Conservation (phyloP, 2,113 vertebrate species). For the Tympanuchus pallidicinctus region DNA sequence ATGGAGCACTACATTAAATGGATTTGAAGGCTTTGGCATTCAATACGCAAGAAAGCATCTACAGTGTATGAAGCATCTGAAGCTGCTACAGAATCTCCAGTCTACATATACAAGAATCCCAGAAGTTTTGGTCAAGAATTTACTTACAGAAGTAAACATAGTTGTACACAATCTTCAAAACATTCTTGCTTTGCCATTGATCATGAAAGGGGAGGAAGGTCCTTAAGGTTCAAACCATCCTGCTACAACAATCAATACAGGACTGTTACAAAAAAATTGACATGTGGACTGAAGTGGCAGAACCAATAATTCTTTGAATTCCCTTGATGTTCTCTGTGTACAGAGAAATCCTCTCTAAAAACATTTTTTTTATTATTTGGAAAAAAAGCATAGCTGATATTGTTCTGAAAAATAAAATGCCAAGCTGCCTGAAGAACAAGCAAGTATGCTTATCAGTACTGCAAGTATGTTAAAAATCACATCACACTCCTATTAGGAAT, state of each 20-base stretch:
- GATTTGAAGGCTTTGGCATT: not conserved
- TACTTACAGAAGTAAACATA: not conserved
- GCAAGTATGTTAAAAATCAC: not conserved
- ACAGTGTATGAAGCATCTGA: not conserved
- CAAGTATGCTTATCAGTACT: not conserved
- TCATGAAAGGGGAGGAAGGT: not conserved
- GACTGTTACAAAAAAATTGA: not conserved
- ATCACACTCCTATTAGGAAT: not conserved
- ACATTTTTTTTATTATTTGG: constrained; percentile 11
- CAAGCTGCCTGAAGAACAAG: not conserved
- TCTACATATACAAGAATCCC: not conserved
- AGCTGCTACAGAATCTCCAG: not conserved
- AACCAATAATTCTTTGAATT: not conserved
- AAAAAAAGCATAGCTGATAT: not conserved
- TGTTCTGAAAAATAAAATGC: not conserved
- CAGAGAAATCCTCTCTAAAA: not conserved
- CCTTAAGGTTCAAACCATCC: not conserved
- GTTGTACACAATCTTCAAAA: not conserved
- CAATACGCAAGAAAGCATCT: not conserved
- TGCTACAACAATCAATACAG: not conserved
- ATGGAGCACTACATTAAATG: not conserved
- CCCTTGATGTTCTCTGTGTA: not conserved
- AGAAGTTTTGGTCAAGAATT: not conserved
- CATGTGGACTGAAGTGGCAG: not conserved
- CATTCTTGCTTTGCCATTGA: not conserved